Conservation (phyloP, 2,797 vertebrate genomes). For the Lophius americanus region DNA sequence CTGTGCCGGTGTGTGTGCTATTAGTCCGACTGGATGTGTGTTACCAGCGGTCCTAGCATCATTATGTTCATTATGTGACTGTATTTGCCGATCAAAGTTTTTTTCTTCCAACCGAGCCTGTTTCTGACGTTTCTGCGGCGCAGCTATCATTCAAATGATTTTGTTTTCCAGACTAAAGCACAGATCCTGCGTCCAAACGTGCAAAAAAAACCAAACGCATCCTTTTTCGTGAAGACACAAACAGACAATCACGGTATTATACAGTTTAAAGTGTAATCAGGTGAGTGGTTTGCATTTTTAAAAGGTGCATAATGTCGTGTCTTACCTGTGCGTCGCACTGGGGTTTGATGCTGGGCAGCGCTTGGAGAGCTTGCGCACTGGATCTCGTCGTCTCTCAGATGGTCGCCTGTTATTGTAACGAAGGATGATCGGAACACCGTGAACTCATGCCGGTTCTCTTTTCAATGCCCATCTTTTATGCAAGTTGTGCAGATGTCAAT, state of each 20-base stretch:
- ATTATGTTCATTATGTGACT: slow-evolving; percentile 19
- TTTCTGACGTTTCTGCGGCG: slow-evolving; percentile 60
- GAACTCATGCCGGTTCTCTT: slow-evolving; percentile 55
- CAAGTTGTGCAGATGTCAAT: slow-evolving; percentile 28
- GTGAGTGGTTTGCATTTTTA: slow-evolving; percentile 19
- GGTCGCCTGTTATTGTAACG: slow-evolving; percentile 67
- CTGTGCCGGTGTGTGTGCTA: slow-evolving; percentile 61
- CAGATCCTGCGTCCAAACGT: slow-evolving; percentile 46
- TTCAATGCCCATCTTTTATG: slow-evolving; percentile 19
- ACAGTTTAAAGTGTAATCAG: slow-evolving; percentile 4
- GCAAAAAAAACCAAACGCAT: slow-evolving; percentile 23
- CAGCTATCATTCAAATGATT: slow-evolving; percentile 66
- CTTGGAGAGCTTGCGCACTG: slow-evolving; percentile 76
- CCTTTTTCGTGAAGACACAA: slow-evolving; percentile 12
- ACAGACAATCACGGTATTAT: slow-evolving; percentile 10
- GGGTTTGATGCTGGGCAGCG: slow-evolving; percentile 67
- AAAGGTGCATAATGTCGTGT: slow-evolving; percentile 72
- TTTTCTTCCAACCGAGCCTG: neutral
- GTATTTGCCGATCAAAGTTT: slow-evolving; percentile 31
- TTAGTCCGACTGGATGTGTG: slow-evolving; percentile 26
- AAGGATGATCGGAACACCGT: slow-evolving; percentile 54
- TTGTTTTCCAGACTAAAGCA: slow-evolving; percentile 51
- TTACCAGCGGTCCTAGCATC: slow-evolving; percentile 34
- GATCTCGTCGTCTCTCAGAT: slow-evolving; percentile 54
- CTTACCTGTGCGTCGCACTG: slow-evolving; percentile 79